Conservation (phyloP, 1,140 invertebrate species). For the Lycorma delicatula region DNA sequence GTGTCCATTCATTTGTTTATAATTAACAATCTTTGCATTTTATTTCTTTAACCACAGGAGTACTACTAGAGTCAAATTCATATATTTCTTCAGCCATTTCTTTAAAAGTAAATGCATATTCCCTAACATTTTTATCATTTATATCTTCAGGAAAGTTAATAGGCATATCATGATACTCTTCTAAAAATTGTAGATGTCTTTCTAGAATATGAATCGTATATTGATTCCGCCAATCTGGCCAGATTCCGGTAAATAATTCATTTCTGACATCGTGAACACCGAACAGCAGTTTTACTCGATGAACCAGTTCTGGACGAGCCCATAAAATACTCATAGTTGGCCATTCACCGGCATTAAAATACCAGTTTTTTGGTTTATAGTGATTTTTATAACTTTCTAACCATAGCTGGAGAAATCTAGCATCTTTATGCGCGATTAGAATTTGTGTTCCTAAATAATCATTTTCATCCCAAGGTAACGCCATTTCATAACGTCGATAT, state of each 20-base stretch:
- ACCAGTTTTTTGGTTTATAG: constrained; percentile 30
- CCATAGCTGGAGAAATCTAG: constrained; percentile 32
- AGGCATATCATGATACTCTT: not conserved
- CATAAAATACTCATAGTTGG: constrained; percentile 23
- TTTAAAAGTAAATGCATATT: not conserved
- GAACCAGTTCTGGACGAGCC: constrained; percentile 8
- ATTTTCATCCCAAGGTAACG: constrained; percentile 35
- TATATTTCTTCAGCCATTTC: not conserved
- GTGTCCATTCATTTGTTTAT: too few species aligned
- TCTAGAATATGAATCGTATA: constrained; percentile 30
- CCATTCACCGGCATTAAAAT: constrained; percentile 33
- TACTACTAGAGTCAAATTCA: not conserved
- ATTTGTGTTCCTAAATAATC: constrained; percentile 23
- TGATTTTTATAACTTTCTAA: constrained; percentile 28
- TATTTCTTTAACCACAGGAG: too few species aligned
- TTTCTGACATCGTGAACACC: constrained; percentile 31
- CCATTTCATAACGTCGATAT: constrained; percentile 35
- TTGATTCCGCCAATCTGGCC: constrained; percentile 25
- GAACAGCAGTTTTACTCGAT: constrained; percentile 28
- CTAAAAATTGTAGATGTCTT: constrained; percentile 15
- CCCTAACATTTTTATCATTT: not conserved
- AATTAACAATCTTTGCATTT: too few species aligned
- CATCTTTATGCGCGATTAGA: constrained; percentile 31
- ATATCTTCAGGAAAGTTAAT: not conserved
- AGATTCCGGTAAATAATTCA: constrained; percentile 23